Evolutionary conservation across 2,113 vertebrate species (phyloP), one percentile per base, ranked within the genome.

Genomic region (Junco hyemalis): DNA sequence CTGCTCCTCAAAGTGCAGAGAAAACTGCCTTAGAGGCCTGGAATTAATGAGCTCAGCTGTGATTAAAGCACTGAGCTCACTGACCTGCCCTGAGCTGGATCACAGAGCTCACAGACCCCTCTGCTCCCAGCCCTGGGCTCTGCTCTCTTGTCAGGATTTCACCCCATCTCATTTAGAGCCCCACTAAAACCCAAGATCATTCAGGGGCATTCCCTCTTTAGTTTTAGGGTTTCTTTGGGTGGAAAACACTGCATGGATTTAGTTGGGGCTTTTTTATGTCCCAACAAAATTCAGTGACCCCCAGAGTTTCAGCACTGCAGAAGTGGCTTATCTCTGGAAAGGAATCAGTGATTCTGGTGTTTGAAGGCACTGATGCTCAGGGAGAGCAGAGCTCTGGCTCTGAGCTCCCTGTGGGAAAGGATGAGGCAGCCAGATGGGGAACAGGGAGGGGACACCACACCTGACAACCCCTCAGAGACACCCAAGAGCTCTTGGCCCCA

Each of bases 21-120:
- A 20, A 82, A 90, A 81, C 59, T 63, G 79, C 68, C 70, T 93
- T 48, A 92, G 86, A 24, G 64, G 95, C 64, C 14, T 19, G 63
- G 19, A 36, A 80, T 79, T 96, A 93, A 96, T 93, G 56, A 94
- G 94, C 59, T 96, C 13, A 94, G 82, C 54, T 20, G 21, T 0
- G 72, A 96, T 94, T 93, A 95, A 56, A 4, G 5, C 59, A 7
- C 69, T 63, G 40, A 25, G 74, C 36, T 40, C 24, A 1, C 50
- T 93, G 69, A 61, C 63, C 88, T 90, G 28, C 64, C 59, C 88
- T 78, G 70, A 81, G 88, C 85, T 1, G 2, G 16, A 6, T 50
- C 2, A 14, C 18, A 14, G 24, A 35, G 65, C 6, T 42, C 47
- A 29, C 6, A 35, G 59, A 14, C 60, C 44, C 13, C 14, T 20